Evolutionary conservation across 2,113 vertebrate genomes (phyloP).

Genomic region (Phalacrocorax aristotelis): DNA sequence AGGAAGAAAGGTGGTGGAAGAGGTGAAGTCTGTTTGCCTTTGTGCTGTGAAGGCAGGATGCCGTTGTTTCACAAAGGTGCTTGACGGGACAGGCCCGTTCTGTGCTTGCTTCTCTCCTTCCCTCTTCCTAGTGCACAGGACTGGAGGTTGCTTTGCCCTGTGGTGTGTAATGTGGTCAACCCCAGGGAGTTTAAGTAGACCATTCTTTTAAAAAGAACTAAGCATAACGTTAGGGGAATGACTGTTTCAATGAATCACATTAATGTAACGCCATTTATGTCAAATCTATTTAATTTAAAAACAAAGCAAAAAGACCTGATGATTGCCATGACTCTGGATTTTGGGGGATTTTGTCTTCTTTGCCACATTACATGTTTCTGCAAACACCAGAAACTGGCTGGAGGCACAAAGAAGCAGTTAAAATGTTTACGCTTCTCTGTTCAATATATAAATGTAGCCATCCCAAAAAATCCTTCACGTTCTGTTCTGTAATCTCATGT

Average conservation of each 20-base stretch:
- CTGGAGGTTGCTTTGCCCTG: background rate
- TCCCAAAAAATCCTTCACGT: background rate
- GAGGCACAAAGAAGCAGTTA: background rate
- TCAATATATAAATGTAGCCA: background rate
- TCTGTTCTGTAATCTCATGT: background rate
- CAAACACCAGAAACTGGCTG: background rate
- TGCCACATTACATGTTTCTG: background rate
- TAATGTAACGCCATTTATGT: background rate
- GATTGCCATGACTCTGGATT: background rate
- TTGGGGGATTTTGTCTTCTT: background rate
- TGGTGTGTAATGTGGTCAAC: background rate
- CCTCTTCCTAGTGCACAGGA: background rate
- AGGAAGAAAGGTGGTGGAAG: background rate
- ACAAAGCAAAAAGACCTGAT: background rate
- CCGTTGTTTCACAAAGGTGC: background rate
- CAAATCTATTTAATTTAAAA: background rate
- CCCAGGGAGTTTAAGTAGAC: background rate
- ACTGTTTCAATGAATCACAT: background rate
- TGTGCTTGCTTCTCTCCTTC: background rate
- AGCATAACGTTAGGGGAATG: background rate
- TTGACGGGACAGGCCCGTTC: background rate
- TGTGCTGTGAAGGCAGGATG: background rate
- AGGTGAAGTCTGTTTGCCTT: background rate
- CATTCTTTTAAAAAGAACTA: background rate
- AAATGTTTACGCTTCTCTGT: background rate